Evolutionary conservation across 2,113 vertebrate genomes (phyloP), one percentile per base, ranked within the genome.

Genomic region (Strix aluco): DNA sequence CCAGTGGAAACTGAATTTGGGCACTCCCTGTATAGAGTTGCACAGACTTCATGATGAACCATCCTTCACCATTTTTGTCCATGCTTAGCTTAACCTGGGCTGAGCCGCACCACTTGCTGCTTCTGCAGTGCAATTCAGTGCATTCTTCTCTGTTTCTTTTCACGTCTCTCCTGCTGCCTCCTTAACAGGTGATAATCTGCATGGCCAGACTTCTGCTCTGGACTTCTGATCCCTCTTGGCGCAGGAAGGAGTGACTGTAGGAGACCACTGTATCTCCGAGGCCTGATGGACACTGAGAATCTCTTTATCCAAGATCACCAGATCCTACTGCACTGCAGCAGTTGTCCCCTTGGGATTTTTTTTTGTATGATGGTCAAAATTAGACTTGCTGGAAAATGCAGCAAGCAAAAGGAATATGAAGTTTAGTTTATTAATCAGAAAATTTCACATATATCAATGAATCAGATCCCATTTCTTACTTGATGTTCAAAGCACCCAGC

Each of bases 181-280:
- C 55, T 73, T 42, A 69, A 21, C 27, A 52, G 59, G 73, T 10
- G 44, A 30, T 22, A 36, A 74, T 22, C 78, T 65, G 38, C 34
- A 19, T 1, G 10, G n/a, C 61, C 79, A 51, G 32, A 38, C 36
- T 67, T 47, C 78, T 36, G 46, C 63, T 18, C 67, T 46, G 67
- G 30, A 75, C 49, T 88, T 74, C 36, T 62, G 36, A 72, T 49
- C 40, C 32, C 27, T 66, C 58, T n/a, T n/a, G 51, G 57, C 2
- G 1, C 57, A 66, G 85, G 69, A 89, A 71, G 46, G 62, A 59
- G 42, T 0, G 2, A 7, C 15, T 1, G 2, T 5, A 54, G 65
- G 20, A 66, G 22, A 62, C 2, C n/a, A 34, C 13, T 2, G 2
- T 9, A 17, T 8, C 59, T 40, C 42, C 0, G 0, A 51, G 36